Percentiles rank a stretch among this genome's conserved stretches.
Conservation (phyloP, 2,113 vertebrate genomes). For the Lonchura striata region DNA sequence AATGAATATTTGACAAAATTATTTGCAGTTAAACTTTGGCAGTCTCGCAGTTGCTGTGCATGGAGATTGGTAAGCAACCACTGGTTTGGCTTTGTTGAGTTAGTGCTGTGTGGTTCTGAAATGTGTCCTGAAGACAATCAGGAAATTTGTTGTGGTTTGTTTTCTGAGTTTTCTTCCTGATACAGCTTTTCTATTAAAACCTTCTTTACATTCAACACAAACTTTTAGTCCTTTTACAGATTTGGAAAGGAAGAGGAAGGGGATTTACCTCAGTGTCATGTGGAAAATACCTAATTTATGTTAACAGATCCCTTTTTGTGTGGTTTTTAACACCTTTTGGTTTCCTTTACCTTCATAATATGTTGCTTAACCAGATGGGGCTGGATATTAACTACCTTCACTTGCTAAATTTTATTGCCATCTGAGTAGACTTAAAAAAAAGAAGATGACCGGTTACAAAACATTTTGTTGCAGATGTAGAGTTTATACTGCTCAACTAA, state of each 20-base stretch:
- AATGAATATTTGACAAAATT: conserved; percentile 53
- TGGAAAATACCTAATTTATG: background rate
- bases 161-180: conserved; percentile 28
- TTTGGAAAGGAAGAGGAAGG: background rate
- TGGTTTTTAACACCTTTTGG: background rate
- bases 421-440: background rate
- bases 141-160: conserved; percentile 13
- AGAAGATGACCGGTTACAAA: background rate
- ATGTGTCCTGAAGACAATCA: background rate
- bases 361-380: background rate
- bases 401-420: background rate
- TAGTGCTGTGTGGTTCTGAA: conserved; percentile 59
- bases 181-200: conserved; percentile 30
- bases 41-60: background rate
- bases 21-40: conserved; percentile 61
- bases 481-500: background rate
- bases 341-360: background rate
- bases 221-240: background rate
- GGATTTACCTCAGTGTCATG: background rate
- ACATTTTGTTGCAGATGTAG: background rate
- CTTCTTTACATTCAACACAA: conserved; percentile 62
- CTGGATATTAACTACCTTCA: background rate
- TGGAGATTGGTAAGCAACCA: conserved; percentile 46
- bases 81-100: conserved; percentile 47
- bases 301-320: background rate